phyloP scores from a whole-genome alignment of 35 echinoderm and acorn worm species.

The Ophiothrix spiculata region DNA sequence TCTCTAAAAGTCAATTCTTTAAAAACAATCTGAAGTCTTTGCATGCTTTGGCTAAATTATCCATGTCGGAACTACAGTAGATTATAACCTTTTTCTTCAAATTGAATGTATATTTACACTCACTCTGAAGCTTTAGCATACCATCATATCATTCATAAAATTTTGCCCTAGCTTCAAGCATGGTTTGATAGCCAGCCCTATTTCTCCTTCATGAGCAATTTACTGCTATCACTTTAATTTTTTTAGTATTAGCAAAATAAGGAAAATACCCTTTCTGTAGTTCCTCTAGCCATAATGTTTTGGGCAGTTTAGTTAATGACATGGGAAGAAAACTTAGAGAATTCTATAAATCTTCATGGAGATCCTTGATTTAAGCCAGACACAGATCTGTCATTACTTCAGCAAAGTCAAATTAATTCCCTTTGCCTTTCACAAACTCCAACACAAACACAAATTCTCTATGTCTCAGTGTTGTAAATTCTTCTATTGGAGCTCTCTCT shows the following conservation, averaged over 20 bases:
- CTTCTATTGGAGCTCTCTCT: slow-evolving; percentile 38
- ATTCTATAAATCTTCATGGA: too few species aligned
- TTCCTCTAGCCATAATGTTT: slow-evolving; percentile 57
- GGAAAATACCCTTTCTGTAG: slow-evolving; percentile 76
- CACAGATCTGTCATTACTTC: too few species aligned
- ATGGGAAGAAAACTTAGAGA: slow-evolving; percentile 74
- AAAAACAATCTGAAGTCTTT: slow-evolving; percentile 45
- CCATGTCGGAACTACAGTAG: slow-evolving; percentile 49
- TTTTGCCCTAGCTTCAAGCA: background rate
- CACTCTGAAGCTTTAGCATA: background rate
- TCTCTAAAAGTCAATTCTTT: background rate
- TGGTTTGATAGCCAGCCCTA: slow-evolving; percentile 54
- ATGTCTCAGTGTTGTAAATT: slow-evolving; percentile 38
- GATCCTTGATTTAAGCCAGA: too few species aligned
- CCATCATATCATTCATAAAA: slow-evolving; percentile 48
- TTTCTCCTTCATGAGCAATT: background rate
- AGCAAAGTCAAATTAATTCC: slow-evolving; percentile 48
- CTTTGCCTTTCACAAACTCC: slow-evolving; percentile 24
- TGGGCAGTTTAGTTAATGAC: slow-evolving; percentile 41
- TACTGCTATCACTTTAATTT: slow-evolving; percentile 34
- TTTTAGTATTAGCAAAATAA: slow-evolving; percentile 40
- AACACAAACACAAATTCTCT: slow-evolving; percentile 34
- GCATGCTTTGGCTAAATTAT: slow-evolving; percentile 48
- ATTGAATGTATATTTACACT: slow-evolving; percentile 22
- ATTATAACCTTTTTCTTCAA: slow-evolving; percentile 34